phyloP scores from a whole-genome alignment of 2,888 invertebrate genomes.

The Netelia melanura region DNA sequence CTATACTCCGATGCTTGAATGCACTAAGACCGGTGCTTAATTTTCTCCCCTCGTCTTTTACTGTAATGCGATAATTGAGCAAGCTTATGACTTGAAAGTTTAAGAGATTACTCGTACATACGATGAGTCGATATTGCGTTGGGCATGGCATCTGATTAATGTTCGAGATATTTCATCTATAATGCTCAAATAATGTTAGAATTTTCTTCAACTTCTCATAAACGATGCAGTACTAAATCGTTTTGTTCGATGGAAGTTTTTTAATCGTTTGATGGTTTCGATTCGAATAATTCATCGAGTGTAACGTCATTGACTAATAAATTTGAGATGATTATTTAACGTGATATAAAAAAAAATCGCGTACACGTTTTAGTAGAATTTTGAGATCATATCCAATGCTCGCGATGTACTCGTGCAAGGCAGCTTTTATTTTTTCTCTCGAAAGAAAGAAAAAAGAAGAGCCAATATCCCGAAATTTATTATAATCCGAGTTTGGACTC shows the following conservation, averaged over 20 bases:
- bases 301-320: conserved; percentile 16
- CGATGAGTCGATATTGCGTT: conserved; percentile 55
- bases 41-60: conserved; percentile 11
- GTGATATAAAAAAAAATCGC: conserved; percentile 5
- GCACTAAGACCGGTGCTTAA: conserved; percentile 55
- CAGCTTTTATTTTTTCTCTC: conserved; percentile 28
- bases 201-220: conserved; percentile 5
- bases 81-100: conserved; percentile 62
- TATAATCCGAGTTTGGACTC: conserved; percentile 72
- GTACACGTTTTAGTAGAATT: background rate
- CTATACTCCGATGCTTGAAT: conserved; percentile 51
- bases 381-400: conserved; percentile 19
- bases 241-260: conserved; percentile 14
- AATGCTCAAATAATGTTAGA: conserved; percentile 42
- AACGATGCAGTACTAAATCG: conserved; percentile 30
- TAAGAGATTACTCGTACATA: conserved; percentile 41
- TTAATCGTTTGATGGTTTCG: background rate
- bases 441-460: conserved; percentile 34
- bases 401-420: conserved; percentile 49
- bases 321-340: background rate
- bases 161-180: conserved; percentile 22
- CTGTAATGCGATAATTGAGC: conserved; percentile 56
- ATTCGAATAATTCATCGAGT: background rate
- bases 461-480: conserved; percentile 69
- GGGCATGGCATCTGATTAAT: conserved; percentile 59